Evolutionary conservation across 2,797 vertebrate genomes (phyloP).

Genomic region (Anguilla anguilla): DNA sequence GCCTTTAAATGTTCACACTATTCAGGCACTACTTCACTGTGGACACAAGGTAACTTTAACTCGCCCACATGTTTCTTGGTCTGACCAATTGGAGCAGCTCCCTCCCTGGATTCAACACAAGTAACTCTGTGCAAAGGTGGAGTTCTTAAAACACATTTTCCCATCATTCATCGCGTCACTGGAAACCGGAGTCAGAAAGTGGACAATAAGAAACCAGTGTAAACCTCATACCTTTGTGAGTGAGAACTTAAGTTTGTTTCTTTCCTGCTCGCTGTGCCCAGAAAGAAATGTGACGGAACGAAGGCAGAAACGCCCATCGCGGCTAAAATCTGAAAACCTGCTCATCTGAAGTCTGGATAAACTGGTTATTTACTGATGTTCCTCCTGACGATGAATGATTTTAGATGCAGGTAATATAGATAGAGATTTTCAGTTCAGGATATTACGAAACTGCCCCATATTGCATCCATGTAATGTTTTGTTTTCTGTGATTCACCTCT

Average conservation of each 20-base stretch:
- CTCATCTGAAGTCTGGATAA: not conserved
- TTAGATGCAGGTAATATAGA: not conserved
- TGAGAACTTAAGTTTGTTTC: not conserved
- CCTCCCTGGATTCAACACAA: slow-evolving; percentile 11
- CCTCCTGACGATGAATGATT: not conserved
- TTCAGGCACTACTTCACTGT: slow-evolving; percentile 43
- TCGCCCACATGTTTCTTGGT: not conserved
- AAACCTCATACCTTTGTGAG: not conserved
- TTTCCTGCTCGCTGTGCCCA: not conserved
- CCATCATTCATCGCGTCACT: not conserved
- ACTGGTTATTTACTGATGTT: not conserved
- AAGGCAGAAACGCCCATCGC: not conserved
- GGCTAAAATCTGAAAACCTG: not conserved
- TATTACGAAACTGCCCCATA: not conserved
- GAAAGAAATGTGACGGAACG: not conserved
- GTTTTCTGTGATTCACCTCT: not conserved
- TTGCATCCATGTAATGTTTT: not conserved
- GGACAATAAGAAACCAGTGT: not conserved
- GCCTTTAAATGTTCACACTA: slow-evolving; percentile 32
- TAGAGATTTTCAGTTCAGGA: not conserved
- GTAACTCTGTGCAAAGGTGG: not conserved
- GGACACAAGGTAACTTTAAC: slow-evolving; percentile 46
- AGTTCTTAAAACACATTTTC: slow-evolving; percentile 16
- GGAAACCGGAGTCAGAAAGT: not conserved
- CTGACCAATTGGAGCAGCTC: slow-evolving; percentile 11